A percentile compares a stretch with the other conserved stretches of the same genome.
phyloP scores from a whole-genome alignment of 2,113 vertebrate species.

The Sinosuthora webbiana region DNA sequence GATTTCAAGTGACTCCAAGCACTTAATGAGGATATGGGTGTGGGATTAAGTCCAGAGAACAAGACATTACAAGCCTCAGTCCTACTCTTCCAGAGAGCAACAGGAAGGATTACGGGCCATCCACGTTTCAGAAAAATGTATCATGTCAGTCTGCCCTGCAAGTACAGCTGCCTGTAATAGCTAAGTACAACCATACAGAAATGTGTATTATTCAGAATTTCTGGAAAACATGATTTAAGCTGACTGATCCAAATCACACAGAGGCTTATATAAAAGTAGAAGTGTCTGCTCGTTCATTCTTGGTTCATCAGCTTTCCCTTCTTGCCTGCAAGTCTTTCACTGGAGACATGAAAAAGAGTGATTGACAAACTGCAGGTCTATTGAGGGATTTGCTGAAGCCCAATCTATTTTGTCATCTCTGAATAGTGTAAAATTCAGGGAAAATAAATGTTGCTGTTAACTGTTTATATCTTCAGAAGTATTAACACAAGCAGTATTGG shows the following conservation, averaged over 20 bases:
- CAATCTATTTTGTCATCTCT: neutral
- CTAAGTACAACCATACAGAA: neutral
- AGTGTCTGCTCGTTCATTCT: neutral
- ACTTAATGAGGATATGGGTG: neutral
- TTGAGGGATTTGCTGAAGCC: constrained; percentile 13
- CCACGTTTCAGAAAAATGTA: neutral
- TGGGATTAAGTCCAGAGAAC: neutral
- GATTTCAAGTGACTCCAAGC: neutral
- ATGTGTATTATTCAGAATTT: neutral
- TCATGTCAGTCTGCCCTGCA: neutral
- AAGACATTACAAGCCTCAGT: neutral
- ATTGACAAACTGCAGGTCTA: neutral
- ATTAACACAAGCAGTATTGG: neutral
- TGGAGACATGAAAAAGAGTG: neutral
- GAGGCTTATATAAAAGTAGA: neutral
- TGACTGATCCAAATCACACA: constrained; percentile 8
- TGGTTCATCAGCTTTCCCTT: neutral
- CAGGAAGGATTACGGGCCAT: neutral
- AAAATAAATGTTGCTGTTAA: neutral
- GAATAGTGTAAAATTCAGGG: neutral
- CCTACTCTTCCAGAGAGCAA: neutral
- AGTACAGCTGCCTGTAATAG: neutral
- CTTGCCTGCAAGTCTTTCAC: neutral
- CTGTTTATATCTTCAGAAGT: neutral
- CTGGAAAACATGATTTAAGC: neutral